Evolutionary conservation across 2,797 vertebrate species (phyloP), one percentile per base, ranked within the genome.

Genomic region (Halcyon smyrnensis): DNA sequence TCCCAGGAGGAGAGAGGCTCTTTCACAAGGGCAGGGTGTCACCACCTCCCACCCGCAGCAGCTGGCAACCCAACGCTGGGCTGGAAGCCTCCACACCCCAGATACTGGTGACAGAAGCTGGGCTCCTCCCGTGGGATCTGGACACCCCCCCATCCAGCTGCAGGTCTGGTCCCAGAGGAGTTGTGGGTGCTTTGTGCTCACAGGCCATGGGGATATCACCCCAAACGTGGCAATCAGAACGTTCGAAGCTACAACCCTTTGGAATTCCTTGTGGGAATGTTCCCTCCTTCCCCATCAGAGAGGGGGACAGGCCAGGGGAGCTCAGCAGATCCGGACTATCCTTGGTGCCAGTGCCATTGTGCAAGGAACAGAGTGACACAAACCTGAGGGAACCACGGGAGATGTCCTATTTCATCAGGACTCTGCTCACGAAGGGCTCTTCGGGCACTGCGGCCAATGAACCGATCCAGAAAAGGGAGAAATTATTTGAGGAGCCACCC

Each of bases 361-460:
- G 48, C 5, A 6, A n/a, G 73, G 43, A 92, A 24, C 1, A 1
- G 53, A 81, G 78, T 6, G 75, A 53, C 94, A 97, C 96, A 89
- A 97, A 97, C 96, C 96, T 97, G 96, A 79, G 93, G 25, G 54
- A 96, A 79, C 92, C 93, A 95, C 1, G 36, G 92, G n/a, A 94
- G 79, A 28, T 82, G 90, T 91, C 76, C 88, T 81, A 94, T 46
- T 18, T 90, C 94, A 67, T 32, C 92, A 92, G 80, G 62, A 54
- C 60, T 73, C 71, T 90, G 95, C 27, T 95, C 93, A 3, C 6
- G 81, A 54, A 95, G 92, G 84, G 93, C 91, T 97, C 95, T 97
- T 70, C 91, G 93, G 95, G 95, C 93, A 62, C 96, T 97, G 84
- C 11, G 30, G 84, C 70, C 79, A 46, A 87, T 9, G 60, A 92